Percentiles rank a stretch among this genome's conserved stretches.
Evolutionary conservation across 2,113 vertebrate genomes (phyloP).

Genomic region (Heterotilapia buettikoferi): DNA sequence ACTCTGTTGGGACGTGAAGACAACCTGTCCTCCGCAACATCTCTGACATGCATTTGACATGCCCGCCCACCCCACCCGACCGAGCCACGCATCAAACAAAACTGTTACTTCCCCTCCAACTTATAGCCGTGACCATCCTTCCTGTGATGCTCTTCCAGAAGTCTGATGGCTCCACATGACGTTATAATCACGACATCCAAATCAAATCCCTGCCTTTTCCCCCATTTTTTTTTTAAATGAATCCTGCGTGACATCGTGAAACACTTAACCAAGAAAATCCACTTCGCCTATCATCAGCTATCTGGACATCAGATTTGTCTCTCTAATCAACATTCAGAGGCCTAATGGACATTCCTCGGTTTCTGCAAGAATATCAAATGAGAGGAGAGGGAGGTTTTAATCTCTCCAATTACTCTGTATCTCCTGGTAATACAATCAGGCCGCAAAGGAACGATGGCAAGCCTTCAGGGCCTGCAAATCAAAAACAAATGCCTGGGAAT

Average conservation of each 20-base stretch:
- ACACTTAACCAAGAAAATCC: slow-evolving; percentile 33
- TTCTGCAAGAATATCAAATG: slow-evolving; percentile 46
- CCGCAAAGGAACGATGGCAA: neutral
- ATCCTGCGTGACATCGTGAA: slow-evolving; percentile 28
- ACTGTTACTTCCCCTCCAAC: slow-evolving; percentile 10
- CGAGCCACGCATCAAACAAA: neutral
- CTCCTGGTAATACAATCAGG: slow-evolving; percentile 60
- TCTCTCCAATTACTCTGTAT: slow-evolving; percentile 52
- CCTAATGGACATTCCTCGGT: slow-evolving; percentile 50
- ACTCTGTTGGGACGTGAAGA: neutral
- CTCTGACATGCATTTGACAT: neutral
- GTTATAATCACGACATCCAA: slow-evolving; percentile 19
- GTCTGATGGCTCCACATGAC: slow-evolving; percentile 19
- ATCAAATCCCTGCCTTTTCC: neutral
- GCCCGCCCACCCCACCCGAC: neutral
- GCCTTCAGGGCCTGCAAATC: slow-evolving; percentile 45
- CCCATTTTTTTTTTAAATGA: neutral
- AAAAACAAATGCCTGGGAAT: slow-evolving; percentile 52
- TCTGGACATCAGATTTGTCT: slow-evolving; percentile 49
- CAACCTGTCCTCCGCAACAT: neutral
- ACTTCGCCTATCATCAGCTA: slow-evolving; percentile 38
- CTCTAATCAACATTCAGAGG: slow-evolving; percentile 42
- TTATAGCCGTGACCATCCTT: slow-evolving; percentile 14
- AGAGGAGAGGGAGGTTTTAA: slow-evolving; percentile 44
- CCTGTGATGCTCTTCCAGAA: slow-evolving; percentile 37